These are phyloP conservation scores for Macquaria australasica DNA, from an alignment of 2,113 vertebrate species.

Conservation along the genomic window DNA sequence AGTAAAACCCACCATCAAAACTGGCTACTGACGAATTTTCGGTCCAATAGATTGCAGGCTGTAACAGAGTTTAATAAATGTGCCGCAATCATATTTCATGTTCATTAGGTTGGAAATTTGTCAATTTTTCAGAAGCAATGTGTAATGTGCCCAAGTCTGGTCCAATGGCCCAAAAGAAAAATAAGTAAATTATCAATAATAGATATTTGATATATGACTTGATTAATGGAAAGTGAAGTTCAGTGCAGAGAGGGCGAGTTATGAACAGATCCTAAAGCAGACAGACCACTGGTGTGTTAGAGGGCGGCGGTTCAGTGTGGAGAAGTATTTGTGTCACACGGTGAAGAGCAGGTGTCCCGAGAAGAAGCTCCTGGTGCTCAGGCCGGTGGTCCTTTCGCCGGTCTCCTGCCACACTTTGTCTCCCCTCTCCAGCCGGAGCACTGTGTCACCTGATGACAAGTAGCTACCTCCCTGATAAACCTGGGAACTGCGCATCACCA, in stretches of 20 bases:
- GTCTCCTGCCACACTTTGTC: slow-evolving; percentile 50
- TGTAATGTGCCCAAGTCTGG: background rate
- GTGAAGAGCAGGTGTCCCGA: slow-evolving; percentile 39
- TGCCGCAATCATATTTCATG: background rate
- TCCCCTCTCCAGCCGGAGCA: slow-evolving; percentile 30
- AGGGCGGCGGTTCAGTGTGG: background rate
- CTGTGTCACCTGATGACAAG: slow-evolving; percentile 27
- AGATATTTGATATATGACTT: background rate
- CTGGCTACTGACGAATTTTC: background rate
- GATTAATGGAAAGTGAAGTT: slow-evolving; percentile 1
- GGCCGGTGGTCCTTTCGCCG: background rate
- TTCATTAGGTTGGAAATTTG: background rate
- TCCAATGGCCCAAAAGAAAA: background rate
- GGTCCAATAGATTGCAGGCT: background rate
- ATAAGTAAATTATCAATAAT: background rate
- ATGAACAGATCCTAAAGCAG: slow-evolving; percentile 16
- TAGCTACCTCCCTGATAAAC: background rate
- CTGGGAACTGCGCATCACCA: background rate
- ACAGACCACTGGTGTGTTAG: background rate
- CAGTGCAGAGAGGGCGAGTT: background rate
- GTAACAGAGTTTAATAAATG: slow-evolving; percentile 45
- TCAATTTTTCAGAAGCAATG: background rate
- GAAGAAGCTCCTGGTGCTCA: slow-evolving; percentile 53
- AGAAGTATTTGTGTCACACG: slow-evolving; percentile 23
- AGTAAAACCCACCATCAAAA: background rate